phyloP scores from a whole-genome alignment of 2,113 vertebrate species.

The Hassar affinis region DNA sequence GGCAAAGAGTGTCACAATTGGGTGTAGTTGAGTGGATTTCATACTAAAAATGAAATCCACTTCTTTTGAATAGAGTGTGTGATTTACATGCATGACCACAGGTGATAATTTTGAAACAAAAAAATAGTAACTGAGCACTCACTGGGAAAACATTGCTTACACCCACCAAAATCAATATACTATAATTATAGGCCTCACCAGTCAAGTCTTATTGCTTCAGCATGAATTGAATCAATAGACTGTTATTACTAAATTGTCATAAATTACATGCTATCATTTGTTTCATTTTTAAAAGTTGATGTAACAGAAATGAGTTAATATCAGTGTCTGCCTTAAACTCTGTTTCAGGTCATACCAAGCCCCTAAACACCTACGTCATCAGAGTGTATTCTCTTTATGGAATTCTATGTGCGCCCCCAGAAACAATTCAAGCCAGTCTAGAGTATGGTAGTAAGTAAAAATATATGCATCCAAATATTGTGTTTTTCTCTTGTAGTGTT shows the following conservation, averaged over 20 bases:
- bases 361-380: slow-evolving; percentile 54
- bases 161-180: not conserved
- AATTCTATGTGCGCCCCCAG: slow-evolving; percentile 50
- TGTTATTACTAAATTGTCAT: no score
- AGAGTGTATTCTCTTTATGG: slow-evolving; percentile 55
- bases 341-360: slow-evolving; percentile 48
- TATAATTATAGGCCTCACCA: not conserved
- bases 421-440: slow-evolving; percentile 57
- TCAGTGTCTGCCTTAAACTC: not conserved
- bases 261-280: not conserved
- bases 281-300: not conserved
- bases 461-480: not conserved
- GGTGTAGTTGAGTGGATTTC: not conserved
- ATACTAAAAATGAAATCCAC: not conserved
- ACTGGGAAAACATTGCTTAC: not conserved
- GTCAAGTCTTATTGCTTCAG: not conserved
- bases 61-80: not conserved
- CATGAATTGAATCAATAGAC: not conserved
- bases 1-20: not conserved
- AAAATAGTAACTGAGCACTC: not conserved
- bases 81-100: not conserved
- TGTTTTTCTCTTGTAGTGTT: not conserved
- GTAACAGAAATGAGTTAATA: not conserved
- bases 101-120: not conserved
- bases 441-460: slow-evolving; percentile 59